Conservation (phyloP, 2,797 vertebrate species). For the Pipistrellus pygmaeus region DNA sequence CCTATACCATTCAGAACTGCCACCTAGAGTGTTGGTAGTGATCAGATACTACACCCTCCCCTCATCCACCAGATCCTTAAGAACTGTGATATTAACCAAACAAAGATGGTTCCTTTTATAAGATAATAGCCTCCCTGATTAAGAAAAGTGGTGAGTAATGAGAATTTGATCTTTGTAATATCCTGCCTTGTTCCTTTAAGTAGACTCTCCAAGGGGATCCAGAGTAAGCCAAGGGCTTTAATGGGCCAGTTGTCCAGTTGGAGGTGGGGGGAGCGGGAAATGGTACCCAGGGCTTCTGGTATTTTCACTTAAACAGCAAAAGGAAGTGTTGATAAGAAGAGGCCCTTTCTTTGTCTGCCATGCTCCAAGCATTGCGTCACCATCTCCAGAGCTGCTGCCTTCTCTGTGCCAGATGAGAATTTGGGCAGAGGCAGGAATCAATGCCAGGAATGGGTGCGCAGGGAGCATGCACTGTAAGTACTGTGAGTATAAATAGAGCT, state of each 20-base stretch:
- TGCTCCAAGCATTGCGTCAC: constrained; percentile 85
- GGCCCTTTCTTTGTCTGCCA: constrained; percentile 57
- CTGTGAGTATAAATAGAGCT: constrained; percentile 83
- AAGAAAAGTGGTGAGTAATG: not conserved
- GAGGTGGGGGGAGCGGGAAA: not conserved
- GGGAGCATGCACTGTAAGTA: constrained; percentile 76
- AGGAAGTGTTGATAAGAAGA: constrained; percentile 69
- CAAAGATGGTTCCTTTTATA: not conserved
- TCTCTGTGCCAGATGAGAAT: constrained; percentile 84
- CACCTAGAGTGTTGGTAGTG: not conserved
- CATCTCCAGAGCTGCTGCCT: constrained; percentile 84
- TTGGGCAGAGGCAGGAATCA: constrained; percentile 85
- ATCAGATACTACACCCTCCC: not conserved
- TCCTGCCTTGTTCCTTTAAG: constrained; percentile 17
- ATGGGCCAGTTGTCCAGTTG: not conserved
- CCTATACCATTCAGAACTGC: not conserved
- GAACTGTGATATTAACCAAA: not conserved
- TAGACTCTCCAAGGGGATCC: not conserved
- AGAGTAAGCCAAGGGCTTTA: not conserved
- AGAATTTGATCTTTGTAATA: not conserved
- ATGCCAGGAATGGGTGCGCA: constrained; percentile 85
- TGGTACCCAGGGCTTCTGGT: not conserved
- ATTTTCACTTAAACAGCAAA: constrained; percentile 39
- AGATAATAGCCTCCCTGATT: not conserved
- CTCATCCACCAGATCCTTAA: not conserved